Conservation (phyloP, 2,797 vertebrate species). For the Melanitta fusca region DNA sequence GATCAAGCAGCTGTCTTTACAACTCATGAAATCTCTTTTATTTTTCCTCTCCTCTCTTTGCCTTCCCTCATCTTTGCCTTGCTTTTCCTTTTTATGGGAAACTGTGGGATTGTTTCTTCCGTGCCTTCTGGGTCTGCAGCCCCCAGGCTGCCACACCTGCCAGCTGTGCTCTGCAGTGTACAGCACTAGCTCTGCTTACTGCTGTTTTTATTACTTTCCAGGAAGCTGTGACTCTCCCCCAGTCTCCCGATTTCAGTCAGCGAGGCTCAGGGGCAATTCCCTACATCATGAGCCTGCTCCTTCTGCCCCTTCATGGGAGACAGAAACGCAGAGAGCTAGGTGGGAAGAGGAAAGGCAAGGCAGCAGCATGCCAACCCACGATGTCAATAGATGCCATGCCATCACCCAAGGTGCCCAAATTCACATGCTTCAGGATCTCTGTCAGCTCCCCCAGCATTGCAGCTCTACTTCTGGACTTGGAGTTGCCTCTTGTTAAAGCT, state of each 20-base stretch:
- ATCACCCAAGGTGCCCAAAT: background rate
- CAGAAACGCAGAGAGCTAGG: background rate
- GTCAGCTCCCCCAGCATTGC: fast-evolving
- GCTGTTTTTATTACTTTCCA: background rate
- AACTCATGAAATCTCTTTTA: background rate
- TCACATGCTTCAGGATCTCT: background rate
- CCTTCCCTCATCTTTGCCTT: background rate
- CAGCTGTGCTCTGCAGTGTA: background rate
- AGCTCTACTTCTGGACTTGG: background rate
- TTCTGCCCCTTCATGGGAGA: background rate
- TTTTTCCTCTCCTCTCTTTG: background rate
- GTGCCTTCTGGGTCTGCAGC: background rate
- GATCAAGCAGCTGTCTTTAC: background rate
- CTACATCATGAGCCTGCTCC: fast-evolving
- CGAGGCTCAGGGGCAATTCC: fast-evolving
- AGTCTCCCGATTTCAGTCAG: background rate
- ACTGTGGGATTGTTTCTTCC: background rate
- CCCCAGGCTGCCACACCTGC: background rate
- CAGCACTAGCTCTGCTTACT: background rate
- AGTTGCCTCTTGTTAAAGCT: background rate
- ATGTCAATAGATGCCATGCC: no score
- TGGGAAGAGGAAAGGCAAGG: background rate
- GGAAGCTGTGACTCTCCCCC: background rate
- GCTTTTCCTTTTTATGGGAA: background rate
- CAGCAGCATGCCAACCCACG: background rate